A percentile compares a stretch with the other conserved stretches of the same genome.
Evolutionary conservation across 2,797 vertebrate genomes (phyloP).

Genomic region (Fistularia tabacaria): DNA sequence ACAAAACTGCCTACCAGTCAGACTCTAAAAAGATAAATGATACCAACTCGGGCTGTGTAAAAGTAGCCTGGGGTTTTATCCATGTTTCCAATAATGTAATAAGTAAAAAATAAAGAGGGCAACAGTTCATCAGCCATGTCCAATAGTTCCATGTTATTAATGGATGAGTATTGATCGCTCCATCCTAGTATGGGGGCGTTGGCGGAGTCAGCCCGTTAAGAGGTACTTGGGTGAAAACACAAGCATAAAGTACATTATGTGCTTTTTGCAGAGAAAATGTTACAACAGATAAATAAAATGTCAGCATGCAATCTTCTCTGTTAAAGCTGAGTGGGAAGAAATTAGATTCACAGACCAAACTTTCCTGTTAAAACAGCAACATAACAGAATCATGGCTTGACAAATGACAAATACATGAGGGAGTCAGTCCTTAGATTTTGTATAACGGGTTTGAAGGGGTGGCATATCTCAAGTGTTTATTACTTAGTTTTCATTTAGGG

Average conservation of each 20-base stretch:
- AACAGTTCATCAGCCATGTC: constrained; percentile 10
- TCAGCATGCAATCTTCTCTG: too few relatives aligned
- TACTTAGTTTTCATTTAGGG: too few relatives aligned
- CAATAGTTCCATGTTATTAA: constrained; percentile 35
- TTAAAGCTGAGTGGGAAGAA: too few relatives aligned
- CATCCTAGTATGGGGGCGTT: constrained; percentile 7
- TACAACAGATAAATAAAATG: too few relatives aligned
- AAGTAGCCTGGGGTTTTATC: constrained; percentile 16
- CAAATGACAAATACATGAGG: too few relatives aligned
- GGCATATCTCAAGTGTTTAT: too few relatives aligned
- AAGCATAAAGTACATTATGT: not conserved
- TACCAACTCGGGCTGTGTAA: not conserved
- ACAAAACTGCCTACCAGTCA: too few relatives aligned
- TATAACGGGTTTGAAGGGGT: too few relatives aligned
- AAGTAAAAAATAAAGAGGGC: constrained; percentile 2
- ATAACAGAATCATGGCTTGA: too few relatives aligned
- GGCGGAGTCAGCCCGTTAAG: not conserved
- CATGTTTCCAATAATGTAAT: constrained; percentile 16
- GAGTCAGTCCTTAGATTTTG: too few relatives aligned
- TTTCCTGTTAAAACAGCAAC: too few relatives aligned
- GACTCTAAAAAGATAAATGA: not conserved
- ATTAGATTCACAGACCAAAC: too few relatives aligned
- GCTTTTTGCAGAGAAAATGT: not conserved
- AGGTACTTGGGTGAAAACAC: constrained; percentile 11
- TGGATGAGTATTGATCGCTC: constrained; percentile 38